phyloP scores from a whole-genome alignment of 2,113 vertebrate species.

The Cyprinodon brontotheroides region DNA sequence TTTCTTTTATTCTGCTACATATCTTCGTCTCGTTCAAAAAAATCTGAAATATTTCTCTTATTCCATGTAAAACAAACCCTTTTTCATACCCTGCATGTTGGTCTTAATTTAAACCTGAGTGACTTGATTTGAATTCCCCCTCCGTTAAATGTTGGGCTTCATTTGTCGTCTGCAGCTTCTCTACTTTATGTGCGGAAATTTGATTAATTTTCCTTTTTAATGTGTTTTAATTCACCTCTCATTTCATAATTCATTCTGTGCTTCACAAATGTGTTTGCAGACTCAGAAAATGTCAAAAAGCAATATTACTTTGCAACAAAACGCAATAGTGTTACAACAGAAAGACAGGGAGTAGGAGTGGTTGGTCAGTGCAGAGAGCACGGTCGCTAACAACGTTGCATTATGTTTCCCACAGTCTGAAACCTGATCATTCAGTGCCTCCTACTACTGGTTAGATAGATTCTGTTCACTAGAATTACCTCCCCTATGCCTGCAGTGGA shows the following conservation, averaged over 20 bases:
- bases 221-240: constrained; percentile 27
- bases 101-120: too few species aligned
- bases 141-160: too few species aligned
- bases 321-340: constrained; percentile 16
- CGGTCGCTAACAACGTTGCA: constrained; percentile 65
- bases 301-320: constrained; percentile 6
- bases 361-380: constrained; percentile 53
- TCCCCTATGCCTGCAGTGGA: constrained; percentile 13
- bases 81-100: too few species aligned
- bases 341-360: constrained; percentile 3
- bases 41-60: too few species aligned
- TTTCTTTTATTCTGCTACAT: too few species aligned
- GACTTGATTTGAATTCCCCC: too few species aligned
- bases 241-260: neutral
- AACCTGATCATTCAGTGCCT: constrained; percentile 67
- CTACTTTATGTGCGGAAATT: neutral
- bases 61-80: too few species aligned
- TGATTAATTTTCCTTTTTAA: constrained; percentile 1
- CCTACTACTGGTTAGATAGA: constrained; percentile 47
- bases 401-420: constrained; percentile 72
- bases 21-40: too few species aligned
- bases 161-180: too few species aligned
- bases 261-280: neutral
- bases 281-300: constrained; percentile 31
- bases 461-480: constrained; percentile 39